Evolutionary conservation across 2,888 invertebrate species (phyloP), one percentile per base, ranked within the genome.

Genomic region (Pogonocherus hispidulus): DNA sequence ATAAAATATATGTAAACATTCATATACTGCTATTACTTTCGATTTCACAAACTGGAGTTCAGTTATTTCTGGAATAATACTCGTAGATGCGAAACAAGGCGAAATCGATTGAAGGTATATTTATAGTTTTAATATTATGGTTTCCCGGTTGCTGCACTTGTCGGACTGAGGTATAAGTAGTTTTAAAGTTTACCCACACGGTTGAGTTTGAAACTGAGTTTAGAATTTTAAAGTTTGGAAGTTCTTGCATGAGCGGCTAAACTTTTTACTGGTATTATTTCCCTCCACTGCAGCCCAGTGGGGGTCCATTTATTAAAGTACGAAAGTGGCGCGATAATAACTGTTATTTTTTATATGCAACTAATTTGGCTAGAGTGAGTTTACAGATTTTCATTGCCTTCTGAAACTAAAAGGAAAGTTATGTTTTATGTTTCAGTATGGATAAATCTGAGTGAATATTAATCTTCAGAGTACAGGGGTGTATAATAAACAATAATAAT

Each of bases 171-270:
- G 52, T 47, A 16, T 55, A 35, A 55, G 63, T 63, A 64, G 32
- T 47, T 64, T 35, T 49, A 51, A 47, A 64, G 64, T 64, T 63
- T 64, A 64, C 56, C 22, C 41, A 44, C 64, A 64, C 41, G 49
- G 14, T 47, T 59, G 32, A 47, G 47, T 32, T 47, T 37, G 41
- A 2, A 56, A 63, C 35, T 44, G 20, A 64, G 64, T 64, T 64
- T 35, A 19, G 56, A 41, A 55, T 63, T 41, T 41, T 16, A 44
- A 44, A 54, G 63, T 63, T 63, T 37, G 8, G 9, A 54, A 23
- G 44, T 41, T 63, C 37, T 23, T 19, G 51, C 14, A 4, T 22
- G 20, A 1, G 51, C 35, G 37, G 51, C 35, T 62, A 1, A 35
- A 35, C 14, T 56, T 16, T 44, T 47, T 47, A 47, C 5, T 11